Evolutionary conservation across 2,888 invertebrate genomes (phyloP), one percentile per base, ranked within the genome.

Genomic region (Perdita meconis): DNA sequence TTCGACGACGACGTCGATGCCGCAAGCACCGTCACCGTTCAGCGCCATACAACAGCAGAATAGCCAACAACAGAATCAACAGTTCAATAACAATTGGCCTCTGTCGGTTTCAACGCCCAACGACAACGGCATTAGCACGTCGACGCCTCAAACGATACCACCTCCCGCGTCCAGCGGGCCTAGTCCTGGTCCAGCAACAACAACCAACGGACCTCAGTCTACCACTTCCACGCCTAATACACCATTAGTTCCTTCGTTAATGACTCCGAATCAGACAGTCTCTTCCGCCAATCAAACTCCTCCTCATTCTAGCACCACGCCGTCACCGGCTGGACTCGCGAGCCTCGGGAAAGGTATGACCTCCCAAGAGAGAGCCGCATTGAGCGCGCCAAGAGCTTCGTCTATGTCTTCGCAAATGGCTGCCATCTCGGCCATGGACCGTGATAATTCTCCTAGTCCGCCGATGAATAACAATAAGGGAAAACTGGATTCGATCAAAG

Each of bases 351-450:
- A 93, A 89, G 93, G 94, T 75, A 93, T 94, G 94, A 93, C 93
- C 60, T 93, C 93, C 81, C 93, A 94, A 65, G 94, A 94, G 80
- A 90, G 94, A 68, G 93, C 94, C 0, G 94, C 94, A 0, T 87
- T 93, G 10, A 93, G 93, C 68, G 93, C 93, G 0, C 92, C 93
- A 1, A 92, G 93, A 81, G 90, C 87, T 75, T 93, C 93, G n/a
- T 94, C 94, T 19, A 94, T 95, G 90, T 95, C 96, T 22, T 95
- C 96, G 10, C 95, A 96, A 90, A 95, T 95, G 94, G 95, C 96
- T 13, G 96, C 96, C 3, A 94, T 96, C 64, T 95, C 94, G 83
- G 95, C 96, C 0, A 94, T 95, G 34, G 95, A 95, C 83, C 94
- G 94, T 81, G 94, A 94, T 85, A 95, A 95, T 79, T 95, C 95